phyloP scores from a whole-genome alignment of 2,888 invertebrate species.

The Coleophora deauratella region DNA sequence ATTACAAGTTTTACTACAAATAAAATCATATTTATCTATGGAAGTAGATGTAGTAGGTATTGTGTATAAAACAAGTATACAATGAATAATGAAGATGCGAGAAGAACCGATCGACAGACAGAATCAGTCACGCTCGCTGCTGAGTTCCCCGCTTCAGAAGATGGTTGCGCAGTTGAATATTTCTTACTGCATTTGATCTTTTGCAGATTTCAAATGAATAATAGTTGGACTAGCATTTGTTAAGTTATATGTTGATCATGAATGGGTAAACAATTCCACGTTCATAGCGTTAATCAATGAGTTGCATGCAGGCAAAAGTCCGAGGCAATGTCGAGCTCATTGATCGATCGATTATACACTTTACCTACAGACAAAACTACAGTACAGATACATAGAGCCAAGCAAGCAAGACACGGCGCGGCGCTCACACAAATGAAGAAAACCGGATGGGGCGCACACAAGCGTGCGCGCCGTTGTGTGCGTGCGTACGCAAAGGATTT shows the following conservation, averaged over 20 bases:
- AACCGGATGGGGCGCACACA: constrained; percentile 68
- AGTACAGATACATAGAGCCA: constrained; percentile 23
- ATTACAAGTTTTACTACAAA: too few relatives aligned
- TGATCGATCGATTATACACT: constrained; percentile 62
- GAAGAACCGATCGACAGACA: background rate
- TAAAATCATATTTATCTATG: too few relatives aligned
- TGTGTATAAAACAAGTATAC: too few relatives aligned
- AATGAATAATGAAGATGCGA: background rate
- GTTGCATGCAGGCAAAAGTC: constrained; percentile 68
- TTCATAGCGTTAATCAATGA: constrained; percentile 74
- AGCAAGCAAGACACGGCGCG: constrained; percentile 34
- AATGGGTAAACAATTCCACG: constrained; percentile 73
- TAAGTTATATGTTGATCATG: constrained; percentile 59
- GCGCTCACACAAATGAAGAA: constrained; percentile 27
- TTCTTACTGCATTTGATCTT: background rate
- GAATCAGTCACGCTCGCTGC: background rate
- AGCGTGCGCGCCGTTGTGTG: constrained; percentile 33
- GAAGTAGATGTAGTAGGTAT: too few relatives aligned
- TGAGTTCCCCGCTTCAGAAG: too few relatives aligned
- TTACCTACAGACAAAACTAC: constrained; percentile 49
- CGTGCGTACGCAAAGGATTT: constrained; percentile 64
- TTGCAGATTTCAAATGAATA: background rate
- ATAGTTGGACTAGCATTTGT: too few relatives aligned
- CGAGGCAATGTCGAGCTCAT: constrained; percentile 67
- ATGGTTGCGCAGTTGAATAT: too few relatives aligned